Evolutionary conservation across 1,140 invertebrate genomes (phyloP).

Genomic region (Diorhabda sublineata): DNA sequence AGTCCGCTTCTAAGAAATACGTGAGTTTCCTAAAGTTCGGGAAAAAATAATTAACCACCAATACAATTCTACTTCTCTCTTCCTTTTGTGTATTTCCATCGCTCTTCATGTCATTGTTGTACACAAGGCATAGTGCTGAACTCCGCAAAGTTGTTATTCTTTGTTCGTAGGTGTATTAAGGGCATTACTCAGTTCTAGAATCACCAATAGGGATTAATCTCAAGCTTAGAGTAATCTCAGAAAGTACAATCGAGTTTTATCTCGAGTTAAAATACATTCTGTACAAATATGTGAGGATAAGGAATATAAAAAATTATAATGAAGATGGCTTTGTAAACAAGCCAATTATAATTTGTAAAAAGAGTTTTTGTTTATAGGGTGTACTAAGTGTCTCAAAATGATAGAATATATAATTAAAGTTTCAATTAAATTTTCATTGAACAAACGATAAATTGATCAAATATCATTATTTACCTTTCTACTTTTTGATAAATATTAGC

Average conservation of each 20-base stretch:
- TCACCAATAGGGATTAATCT: constrained; percentile 27
- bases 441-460: no score
- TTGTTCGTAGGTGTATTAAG: constrained; percentile 17
- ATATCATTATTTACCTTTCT: no score
- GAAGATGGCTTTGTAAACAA: no score
- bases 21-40: background rate
- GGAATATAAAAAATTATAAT: no score
- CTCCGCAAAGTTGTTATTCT: constrained; percentile 15
- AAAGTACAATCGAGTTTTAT: constrained; percentile 30
- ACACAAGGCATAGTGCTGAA: background rate
- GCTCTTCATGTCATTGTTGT: background rate
- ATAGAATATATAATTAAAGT: no score
- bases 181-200: constrained; percentile 27
- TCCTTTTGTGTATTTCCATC: background rate
- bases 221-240: constrained; percentile 29
- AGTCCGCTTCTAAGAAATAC: background rate
- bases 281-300: no score
- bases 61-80: background rate
- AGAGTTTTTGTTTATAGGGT: no score
- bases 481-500: no score
- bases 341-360: no score
- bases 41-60: constrained; percentile 2
- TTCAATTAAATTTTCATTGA: no score
- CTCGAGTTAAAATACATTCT: constrained; percentile 27
- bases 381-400: no score